Evolutionary conservation across 1,140 invertebrate genomes (phyloP), one percentile per base, ranked within the genome.

Genomic region (Hydropsyche tenuis): DNA sequence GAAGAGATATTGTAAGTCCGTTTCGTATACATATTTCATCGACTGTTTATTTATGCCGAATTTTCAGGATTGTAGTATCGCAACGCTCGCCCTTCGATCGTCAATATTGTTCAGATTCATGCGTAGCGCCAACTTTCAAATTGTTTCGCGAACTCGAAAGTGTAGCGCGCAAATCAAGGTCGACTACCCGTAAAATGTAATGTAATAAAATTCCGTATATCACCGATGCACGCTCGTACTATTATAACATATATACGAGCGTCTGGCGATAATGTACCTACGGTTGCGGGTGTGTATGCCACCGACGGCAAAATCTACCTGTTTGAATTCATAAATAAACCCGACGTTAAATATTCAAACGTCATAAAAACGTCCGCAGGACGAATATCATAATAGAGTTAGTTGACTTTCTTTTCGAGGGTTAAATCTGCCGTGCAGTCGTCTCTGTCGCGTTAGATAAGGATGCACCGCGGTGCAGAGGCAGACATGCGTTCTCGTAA

Each of bases 1-100:
- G 88, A 92, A 92, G 85, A 88, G 93, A 89, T 95, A 94, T 86
- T 90, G 93, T 95, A 91, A 95, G 93, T 93, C 51, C 16, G 12
- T 43, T 69, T 27, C 30, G 23, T 9, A 4, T 37, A 37, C 30
- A n/a, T n/a, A n/a, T n/a, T n/a, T n/a, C n/a, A n/a, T n/a, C n/a
- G n/a, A n/a, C n/a, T n/a, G n/a, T n/a, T n/a, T n/a, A n/a, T n/a
- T n/a, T n/a, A n/a, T n/a, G n/a, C n/a, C n/a, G n/a, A n/a, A n/a
- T n/a, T n/a, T n/a, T n/a, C n/a, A n/a, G n/a, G n/a, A n/a, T n/a
- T n/a, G n/a, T n/a, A n/a, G n/a, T n/a, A n/a, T n/a, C n/a, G n/a
- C n/a, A n/a, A n/a, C n/a, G n/a, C n/a, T n/a, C n/a, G n/a, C n/a
- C n/a, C n/a, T n/a, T n/a, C n/a, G n/a, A 37, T 37, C 9, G 30